These are phyloP conservation scores for Megaceryle alcyon DNA, from an alignment of 2,797 vertebrate genomes.

Conservation along the genomic window DNA sequence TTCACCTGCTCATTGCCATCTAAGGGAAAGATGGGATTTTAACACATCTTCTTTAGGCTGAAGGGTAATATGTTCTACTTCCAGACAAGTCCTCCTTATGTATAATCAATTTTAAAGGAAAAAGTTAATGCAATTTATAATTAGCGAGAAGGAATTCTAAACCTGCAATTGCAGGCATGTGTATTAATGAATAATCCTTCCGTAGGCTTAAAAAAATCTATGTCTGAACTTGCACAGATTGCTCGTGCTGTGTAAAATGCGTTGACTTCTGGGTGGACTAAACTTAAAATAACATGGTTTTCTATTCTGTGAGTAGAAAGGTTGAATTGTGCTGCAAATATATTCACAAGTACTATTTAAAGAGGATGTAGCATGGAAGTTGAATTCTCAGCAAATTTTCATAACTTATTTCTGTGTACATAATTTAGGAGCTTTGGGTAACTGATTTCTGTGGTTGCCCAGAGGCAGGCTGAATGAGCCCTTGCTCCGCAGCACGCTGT, in stretches of 20 bases:
- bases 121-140: slow-evolving; percentile 65
- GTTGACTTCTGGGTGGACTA: slow-evolving; percentile 30
- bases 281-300: slow-evolving; percentile 9
- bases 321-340: slow-evolving; percentile 8
- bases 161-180: slow-evolving; percentile 39
- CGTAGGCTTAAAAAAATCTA: slow-evolving; percentile 3
- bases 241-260: background rate
- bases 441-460: background rate
- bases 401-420: slow-evolving; percentile 21
- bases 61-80: slow-evolving; percentile 31
- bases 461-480: slow-evolving; percentile 25
- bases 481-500: background rate
- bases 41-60: slow-evolving; percentile 45
- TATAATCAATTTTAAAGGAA: slow-evolving; percentile 63
- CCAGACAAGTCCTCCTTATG: slow-evolving; percentile 7
- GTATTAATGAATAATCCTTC: slow-evolving; percentile 51
- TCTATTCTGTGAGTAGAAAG: background rate
- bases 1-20: background rate
- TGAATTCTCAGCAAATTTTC: slow-evolving; percentile 50
- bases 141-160: slow-evolving; percentile 39
- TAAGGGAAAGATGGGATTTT: slow-evolving; percentile 20
- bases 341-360: background rate
- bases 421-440: slow-evolving; percentile 34
- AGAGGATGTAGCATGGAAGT: background rate
- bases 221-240: slow-evolving; percentile 14